These are phyloP conservation scores for Myripristis murdjan DNA, from an alignment of 2,797 vertebrate genomes.

Conservation along the genomic window DNA sequence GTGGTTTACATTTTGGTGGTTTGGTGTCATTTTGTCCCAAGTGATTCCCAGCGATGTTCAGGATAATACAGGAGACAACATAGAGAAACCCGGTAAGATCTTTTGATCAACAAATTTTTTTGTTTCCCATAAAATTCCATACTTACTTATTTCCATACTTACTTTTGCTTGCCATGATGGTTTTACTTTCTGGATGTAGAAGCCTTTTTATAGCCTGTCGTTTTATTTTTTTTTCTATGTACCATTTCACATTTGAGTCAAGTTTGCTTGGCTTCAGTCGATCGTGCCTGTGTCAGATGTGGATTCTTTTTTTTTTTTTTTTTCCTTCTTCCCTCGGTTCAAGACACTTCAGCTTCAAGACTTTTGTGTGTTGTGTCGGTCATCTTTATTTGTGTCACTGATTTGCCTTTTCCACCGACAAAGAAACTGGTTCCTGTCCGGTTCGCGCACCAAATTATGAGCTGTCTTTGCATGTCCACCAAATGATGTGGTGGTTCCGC, in stretches of 20 bases:
- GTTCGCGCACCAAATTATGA: no score
- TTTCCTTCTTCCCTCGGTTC: conserved; percentile 4
- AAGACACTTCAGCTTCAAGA: neutral
- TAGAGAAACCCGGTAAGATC: conserved; percentile 88
- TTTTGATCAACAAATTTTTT: conserved; percentile 51
- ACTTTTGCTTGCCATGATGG: conserved; percentile 64
- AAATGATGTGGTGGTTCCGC: no score
- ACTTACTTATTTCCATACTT: no score
- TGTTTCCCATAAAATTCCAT: conserved; percentile 71
- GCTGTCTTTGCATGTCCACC: no score
- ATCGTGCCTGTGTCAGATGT: conserved; percentile 35
- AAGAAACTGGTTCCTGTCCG: no score
- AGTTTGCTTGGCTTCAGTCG: conserved; percentile 36
- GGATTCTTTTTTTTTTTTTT: conserved; percentile 11
- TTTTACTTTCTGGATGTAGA: conserved; percentile 47
- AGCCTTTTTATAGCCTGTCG: conserved; percentile 34
- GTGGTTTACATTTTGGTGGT: conserved; percentile 77
- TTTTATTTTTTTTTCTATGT: conserved; percentile 49
- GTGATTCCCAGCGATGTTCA: conserved; percentile 88
- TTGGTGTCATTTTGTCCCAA: conserved; percentile 88
- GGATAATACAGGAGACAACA: conserved; percentile 86
- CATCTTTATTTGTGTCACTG: conserved; percentile 37
- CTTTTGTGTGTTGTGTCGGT: conserved; percentile 14
- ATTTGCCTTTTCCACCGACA: no score
- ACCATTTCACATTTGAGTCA: conserved; percentile 51